Base-by-base conservation (phyloP, 64 coral and sea anemone species). In the Catalaphyllia jardinei region DNA sequence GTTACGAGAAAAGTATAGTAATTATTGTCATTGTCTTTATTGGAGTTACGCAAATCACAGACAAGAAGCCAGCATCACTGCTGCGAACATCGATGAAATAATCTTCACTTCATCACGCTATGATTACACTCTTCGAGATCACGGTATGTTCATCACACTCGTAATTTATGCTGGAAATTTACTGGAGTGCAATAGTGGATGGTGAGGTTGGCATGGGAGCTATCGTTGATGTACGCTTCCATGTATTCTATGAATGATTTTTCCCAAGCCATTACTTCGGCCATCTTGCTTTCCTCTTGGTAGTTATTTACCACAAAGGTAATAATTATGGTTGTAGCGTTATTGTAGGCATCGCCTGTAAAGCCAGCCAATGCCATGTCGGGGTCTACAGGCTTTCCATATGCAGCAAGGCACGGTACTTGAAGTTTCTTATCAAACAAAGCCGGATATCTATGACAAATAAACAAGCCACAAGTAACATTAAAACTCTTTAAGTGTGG, bases 251-350 rank as follows among this genome's bases (percentile, higher is more conserved):
- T 14, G 20, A 93, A 93, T 0, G 76, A 86, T 46, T 75, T 75
- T 78, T 93, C 78, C 91, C 91, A 93, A 24, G 91, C 77, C 57
- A 72, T 52, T 19, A 86, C 29, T 83, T 74, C 55, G 4, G 85
- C 28, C 75, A 62, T 79, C 52, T 93, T 79, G 30, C 52, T 75
- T n/a, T 51, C 20, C 1, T 92, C 85, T 19, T 60, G 67, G 59
- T 79, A 71, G 42, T 82, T 54, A 20, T 87, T 87, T 28, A 93
- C 67, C 14, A 88, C 69, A 60, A 88, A 93, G 39, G 14, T 49
- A 33, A 93, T 82, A 29, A 88, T 67, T 0, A 93, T 4, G 22
- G 75, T 60, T 12, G 65, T 55, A 20, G 91, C 85, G 49, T 80
- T 62, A 9, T 82, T 2, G 67, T 74, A 88, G 6, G 18, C 30